A percentile compares a stretch with the other conserved stretches of the same genome.
These are phyloP conservation scores for Brassicogethes aeneus DNA, from an alignment of 2,888 invertebrate genomes.

Conservation along the genomic window DNA sequence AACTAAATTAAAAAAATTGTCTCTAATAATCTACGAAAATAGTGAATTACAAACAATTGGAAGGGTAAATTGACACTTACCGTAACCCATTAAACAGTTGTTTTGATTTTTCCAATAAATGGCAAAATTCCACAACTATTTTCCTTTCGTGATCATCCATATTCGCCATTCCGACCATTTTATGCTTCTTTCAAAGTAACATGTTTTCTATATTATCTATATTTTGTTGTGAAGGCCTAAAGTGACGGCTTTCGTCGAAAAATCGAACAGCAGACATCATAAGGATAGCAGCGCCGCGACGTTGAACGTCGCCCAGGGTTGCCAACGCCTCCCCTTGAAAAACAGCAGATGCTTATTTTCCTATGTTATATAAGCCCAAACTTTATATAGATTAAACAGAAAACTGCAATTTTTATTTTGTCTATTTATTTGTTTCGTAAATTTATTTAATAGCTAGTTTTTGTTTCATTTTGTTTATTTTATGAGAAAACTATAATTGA, in stretches of 20 bases:
- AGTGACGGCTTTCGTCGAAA: slow-evolving; percentile 31
- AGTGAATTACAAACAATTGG: too few relatives aligned
- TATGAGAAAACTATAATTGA: too few relatives aligned
- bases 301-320: slow-evolving; percentile 9
- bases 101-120: slow-evolving; percentile 92
- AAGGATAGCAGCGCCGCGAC: slow-evolving; percentile 30
- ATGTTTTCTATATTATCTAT: slow-evolving; percentile 15
- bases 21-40: too few relatives aligned
- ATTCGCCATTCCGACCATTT: slow-evolving; percentile 68
- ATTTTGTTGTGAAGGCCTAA: slow-evolving; percentile 13
- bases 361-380: too few relatives aligned
- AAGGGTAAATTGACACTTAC: too few relatives aligned
- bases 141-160: slow-evolving; percentile 83
- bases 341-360: not conserved
- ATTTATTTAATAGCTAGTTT: too few relatives aligned
- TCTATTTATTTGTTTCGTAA: too few relatives aligned
- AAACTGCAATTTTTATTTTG: too few relatives aligned
- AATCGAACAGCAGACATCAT: slow-evolving; percentile 39
- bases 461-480: too few relatives aligned
- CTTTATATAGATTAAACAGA: too few relatives aligned
- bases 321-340: slow-evolving; percentile 4
- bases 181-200: slow-evolving; percentile 25
- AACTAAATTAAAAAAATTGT: too few relatives aligned
- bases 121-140: slow-evolving; percentile 92
- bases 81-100: slow-evolving; percentile 93